Base-by-base conservation (phyloP, 1,140 invertebrate species). In the Drosophila trapezifrons region DNA sequence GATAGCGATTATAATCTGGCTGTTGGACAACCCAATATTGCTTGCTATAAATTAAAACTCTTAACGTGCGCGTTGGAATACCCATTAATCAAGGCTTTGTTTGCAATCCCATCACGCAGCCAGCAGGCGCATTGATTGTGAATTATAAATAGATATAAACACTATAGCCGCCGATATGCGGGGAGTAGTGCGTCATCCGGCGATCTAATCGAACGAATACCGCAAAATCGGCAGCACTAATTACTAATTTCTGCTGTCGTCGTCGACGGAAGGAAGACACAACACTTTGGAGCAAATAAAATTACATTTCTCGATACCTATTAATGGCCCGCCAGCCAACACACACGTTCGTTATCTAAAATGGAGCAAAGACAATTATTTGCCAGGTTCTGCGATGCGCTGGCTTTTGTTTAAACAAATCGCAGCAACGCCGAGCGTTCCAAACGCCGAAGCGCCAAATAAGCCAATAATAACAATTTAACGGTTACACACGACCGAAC, bases 401-500 rank as follows among this genome's bases (percentile, higher is more conserved):
- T 32, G 63, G 56, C 32, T 37, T 38, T 71, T 76, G 58, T 45
- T 69, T 76, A 86, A 76, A 66, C 63, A 79, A 79, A 83, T 79
- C 76, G 45, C 73, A 58, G 47, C n/a, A n/a, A 35, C 43, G 10
- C 42, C 18, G 66, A 20, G 32, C 18, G 29, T 47, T 54, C 40
- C 40, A 40, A 72, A 37, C 8, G 8, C 51, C 51, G 13, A 37
- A 78, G 78, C 40, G 60, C 72, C 58, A 78, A 86, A 70, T 89
- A 79, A 82, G 66, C 76, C 84, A 87, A 87, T 87, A 87, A 86
- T 83, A 87, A 72, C 75, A 65, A 79, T 83, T 86, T 69, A 87
- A 79, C 71, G 76, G 27, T 58, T 66, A 86, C 73, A 56, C 62
- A 57, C 29, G 17, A 52, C 51, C 51, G 3, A 17, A 5, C 32